Conservation (phyloP, 1,140 invertebrate genomes). For the Micrasema minimum region DNA sequence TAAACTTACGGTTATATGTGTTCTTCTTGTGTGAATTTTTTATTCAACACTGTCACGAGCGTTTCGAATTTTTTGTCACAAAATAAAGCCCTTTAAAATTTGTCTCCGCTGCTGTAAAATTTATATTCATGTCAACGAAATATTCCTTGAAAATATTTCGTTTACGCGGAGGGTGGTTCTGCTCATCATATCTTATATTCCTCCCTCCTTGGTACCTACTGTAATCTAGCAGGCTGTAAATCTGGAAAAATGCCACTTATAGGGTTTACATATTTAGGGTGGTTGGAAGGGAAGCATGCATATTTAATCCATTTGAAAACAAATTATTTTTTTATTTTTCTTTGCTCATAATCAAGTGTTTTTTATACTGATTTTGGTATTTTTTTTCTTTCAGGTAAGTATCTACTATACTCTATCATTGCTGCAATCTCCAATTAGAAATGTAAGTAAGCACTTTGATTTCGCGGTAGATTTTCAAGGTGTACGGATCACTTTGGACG, state of each 20-base stretch:
- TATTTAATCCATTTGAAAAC: constrained; percentile 37
- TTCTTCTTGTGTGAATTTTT: no score
- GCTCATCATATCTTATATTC: constrained; percentile 29
- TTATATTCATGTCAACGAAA: constrained; percentile 36
- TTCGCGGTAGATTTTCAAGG: no score
- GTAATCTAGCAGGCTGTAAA: constrained; percentile 45
- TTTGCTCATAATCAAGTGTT: no score
- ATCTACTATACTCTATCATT: no score
- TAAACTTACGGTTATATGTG: not conserved
- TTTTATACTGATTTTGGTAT: no score
- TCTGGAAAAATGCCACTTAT: constrained; percentile 52
- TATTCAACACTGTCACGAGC: constrained; percentile 21
- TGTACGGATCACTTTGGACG: no score
- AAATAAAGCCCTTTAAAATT: constrained; percentile 36
- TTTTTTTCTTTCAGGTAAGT: constrained; percentile 5
- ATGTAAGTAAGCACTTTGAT: no score
- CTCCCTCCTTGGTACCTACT: not conserved
- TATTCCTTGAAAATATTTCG: constrained; percentile 35
- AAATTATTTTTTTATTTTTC: constrained; percentile 49
- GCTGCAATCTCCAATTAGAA: no score
- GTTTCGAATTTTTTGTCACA: constrained; percentile 11
- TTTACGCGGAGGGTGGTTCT: constrained; percentile 19
- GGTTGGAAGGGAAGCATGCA: constrained; percentile 3
- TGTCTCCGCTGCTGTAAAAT: constrained; percentile 24
- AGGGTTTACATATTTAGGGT: constrained; percentile 47